Evolutionary conservation across 1,140 invertebrate genomes (phyloP).

Genomic region (Saxidomus purpurata): DNA sequence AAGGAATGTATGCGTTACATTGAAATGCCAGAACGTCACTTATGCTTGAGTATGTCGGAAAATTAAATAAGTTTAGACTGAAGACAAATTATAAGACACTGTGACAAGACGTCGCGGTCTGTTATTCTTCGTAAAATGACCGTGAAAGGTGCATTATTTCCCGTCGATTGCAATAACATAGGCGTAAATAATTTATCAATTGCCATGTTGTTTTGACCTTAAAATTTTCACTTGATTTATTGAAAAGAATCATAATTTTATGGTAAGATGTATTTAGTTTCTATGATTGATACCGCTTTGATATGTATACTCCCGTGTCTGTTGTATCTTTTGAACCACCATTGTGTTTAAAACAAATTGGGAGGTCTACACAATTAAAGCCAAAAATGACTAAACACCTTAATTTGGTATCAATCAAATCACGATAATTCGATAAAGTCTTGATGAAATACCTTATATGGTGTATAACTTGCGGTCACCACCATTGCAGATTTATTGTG

Average conservation of each 20-base stretch:
- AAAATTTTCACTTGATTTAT: conserved; percentile 26
- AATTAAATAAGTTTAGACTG: not conserved
- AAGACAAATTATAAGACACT: not conserved
- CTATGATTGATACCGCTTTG: conserved; percentile 2
- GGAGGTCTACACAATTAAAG: not conserved
- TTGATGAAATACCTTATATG: too few species aligned
- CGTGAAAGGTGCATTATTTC: conserved; percentile 17
- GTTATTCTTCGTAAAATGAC: conserved; percentile 8
- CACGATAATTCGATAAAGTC: too few species aligned
- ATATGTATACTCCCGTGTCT: conserved; percentile 5
- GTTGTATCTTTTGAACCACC: not conserved
- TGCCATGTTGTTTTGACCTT: conserved; percentile 28
- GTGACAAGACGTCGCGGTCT: conserved; percentile 9
- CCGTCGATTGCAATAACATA: not conserved
- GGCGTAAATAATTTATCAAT: conserved; percentile 20
- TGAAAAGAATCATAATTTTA: conserved; percentile 19
- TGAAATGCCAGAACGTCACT: not conserved
- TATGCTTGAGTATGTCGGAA: not conserved
- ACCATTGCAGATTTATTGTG: too few species aligned
- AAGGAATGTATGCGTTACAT: not conserved
- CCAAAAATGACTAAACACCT: too few species aligned
- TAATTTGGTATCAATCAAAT: too few species aligned
- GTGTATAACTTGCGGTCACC: too few species aligned
- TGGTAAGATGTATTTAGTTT: not conserved
- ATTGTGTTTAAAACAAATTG: not conserved